Percentiles rank a stretch among this genome's conserved stretches.
Conservation (phyloP, 1,140 invertebrate species). For the Drosophila cardini region DNA sequence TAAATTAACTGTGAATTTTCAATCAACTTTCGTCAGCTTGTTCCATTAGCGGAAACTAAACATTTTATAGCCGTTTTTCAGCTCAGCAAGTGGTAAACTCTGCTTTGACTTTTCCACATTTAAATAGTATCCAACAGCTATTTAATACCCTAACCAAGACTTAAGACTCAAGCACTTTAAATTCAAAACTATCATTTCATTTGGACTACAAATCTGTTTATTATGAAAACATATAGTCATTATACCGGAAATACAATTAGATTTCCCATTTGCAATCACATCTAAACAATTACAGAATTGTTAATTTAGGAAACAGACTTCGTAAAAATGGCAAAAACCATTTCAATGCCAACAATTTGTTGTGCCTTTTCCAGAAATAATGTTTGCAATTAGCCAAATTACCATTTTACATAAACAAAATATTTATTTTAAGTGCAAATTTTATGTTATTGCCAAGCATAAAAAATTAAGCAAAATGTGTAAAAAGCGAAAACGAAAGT, state of each 20-base stretch:
- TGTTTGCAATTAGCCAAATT: slow-evolving; percentile 44
- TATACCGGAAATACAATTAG: slow-evolving; percentile 14
- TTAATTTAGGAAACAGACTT: slow-evolving; percentile 69
- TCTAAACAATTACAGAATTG: slow-evolving; percentile 46
- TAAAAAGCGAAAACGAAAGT: background rate
- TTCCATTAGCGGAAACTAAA: background rate
- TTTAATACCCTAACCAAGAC: background rate
- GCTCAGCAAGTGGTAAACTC: background rate
- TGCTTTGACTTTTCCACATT: background rate
- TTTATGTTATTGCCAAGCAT: slow-evolving; percentile 44
- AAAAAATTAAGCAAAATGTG: slow-evolving; percentile 10
- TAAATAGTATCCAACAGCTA: too few relatives aligned
- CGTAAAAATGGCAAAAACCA: slow-evolving; percentile 58
- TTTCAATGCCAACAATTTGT: slow-evolving; percentile 45
- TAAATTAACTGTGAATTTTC: slow-evolving; percentile 11
- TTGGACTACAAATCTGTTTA: background rate
- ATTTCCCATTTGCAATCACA: slow-evolving; percentile 38
- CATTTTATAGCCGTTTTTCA: background rate
- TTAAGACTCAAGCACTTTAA: background rate
- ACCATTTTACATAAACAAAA: slow-evolving; percentile 51
- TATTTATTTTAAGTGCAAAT: slow-evolving; percentile 61
- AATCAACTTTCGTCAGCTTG: slow-evolving; percentile 2
- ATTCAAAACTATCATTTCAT: background rate
- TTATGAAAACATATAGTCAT: background rate
- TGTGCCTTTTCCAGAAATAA: slow-evolving; percentile 31